Evolutionary conservation across 2,113 vertebrate species (phyloP).

Genomic region (Hyla sarda): DNA sequence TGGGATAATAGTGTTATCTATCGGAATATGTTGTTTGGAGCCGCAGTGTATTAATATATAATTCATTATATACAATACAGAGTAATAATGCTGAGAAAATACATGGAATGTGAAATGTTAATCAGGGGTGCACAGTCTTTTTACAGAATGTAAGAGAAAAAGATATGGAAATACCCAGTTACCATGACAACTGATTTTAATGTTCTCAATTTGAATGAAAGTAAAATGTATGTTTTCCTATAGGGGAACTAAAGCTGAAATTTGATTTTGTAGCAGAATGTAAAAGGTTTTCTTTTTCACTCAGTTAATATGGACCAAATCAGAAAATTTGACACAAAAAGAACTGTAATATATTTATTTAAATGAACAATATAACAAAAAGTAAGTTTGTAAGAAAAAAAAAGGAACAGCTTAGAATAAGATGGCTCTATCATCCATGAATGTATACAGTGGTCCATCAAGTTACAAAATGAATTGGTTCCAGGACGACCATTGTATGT

Average conservation of each 20-base stretch:
- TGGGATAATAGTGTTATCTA: neutral
- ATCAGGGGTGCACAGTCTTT: neutral
- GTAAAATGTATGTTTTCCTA: conserved; percentile 7
- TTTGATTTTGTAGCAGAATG: neutral
- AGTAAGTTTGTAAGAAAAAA: too few relatives aligned
- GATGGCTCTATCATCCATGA: too few relatives aligned
- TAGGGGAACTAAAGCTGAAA: neutral
- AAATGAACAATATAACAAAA: neutral
- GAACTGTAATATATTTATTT: neutral
- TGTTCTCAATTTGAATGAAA: conserved; percentile 7
- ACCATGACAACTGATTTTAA: conserved; percentile 4
- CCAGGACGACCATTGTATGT: too few relatives aligned
- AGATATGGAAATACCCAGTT: conserved; percentile 7
- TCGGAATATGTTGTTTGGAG: neutral
- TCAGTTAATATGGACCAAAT: neutral
- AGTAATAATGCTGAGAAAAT: neutral
- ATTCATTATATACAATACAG: neutral
- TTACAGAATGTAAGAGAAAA: neutral
- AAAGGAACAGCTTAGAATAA: too few relatives aligned
- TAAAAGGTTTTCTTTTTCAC: neutral
- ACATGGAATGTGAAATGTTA: neutral
- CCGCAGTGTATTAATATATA: neutral
- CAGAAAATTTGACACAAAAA: neutral
- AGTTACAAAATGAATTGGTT: too few relatives aligned
- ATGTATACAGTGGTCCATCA: too few relatives aligned